phyloP scores from a whole-genome alignment of 2,888 invertebrate genomes.

The Drosophila quinaria region DNA sequence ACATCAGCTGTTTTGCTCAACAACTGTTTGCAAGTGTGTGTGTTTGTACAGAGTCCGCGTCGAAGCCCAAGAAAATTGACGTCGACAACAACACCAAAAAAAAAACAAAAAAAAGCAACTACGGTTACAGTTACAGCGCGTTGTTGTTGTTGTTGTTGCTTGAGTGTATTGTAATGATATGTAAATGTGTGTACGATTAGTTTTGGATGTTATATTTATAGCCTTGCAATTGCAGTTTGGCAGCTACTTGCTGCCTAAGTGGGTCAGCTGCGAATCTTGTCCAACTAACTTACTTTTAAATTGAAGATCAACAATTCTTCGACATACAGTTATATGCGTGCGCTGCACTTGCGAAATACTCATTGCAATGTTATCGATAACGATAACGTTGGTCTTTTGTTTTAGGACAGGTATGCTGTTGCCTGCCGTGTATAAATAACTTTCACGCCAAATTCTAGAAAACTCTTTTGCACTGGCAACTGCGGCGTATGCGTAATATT shows the following conservation, averaged over 20 bases:
- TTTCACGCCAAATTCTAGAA: constrained; percentile 10
- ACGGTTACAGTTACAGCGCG: constrained; percentile 24
- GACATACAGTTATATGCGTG: neutral
- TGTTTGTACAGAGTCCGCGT: constrained; percentile 8
- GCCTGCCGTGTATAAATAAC: neutral
- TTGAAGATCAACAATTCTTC: constrained; percentile 17
- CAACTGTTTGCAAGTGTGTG: neutral
- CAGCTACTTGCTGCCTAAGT: constrained; percentile 18
- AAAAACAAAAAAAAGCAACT: neutral
- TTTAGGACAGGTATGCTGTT: neutral
- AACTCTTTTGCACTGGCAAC: constrained; percentile 16
- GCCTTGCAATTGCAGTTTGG: constrained; percentile 16
- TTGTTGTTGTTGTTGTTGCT: constrained; percentile 2
- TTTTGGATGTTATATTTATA: constrained; percentile 19
- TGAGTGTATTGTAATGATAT: constrained; percentile 12
- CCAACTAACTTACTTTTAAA: constrained; percentile 12
- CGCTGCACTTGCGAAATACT: too few relatives aligned
- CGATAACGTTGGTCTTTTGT: neutral
- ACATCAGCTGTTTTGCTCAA: constrained; percentile 36
- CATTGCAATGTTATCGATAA: constrained; percentile 7
- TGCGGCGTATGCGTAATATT: constrained; percentile 51
- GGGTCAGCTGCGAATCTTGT: constrained; percentile 17
- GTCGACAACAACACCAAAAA: neutral
- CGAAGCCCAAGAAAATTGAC: constrained; percentile 11
- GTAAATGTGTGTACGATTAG: constrained; percentile 20